Evolutionary conservation across 2,113 vertebrate genomes (phyloP).

Genomic region (Eretmochelys imbricata): DNA sequence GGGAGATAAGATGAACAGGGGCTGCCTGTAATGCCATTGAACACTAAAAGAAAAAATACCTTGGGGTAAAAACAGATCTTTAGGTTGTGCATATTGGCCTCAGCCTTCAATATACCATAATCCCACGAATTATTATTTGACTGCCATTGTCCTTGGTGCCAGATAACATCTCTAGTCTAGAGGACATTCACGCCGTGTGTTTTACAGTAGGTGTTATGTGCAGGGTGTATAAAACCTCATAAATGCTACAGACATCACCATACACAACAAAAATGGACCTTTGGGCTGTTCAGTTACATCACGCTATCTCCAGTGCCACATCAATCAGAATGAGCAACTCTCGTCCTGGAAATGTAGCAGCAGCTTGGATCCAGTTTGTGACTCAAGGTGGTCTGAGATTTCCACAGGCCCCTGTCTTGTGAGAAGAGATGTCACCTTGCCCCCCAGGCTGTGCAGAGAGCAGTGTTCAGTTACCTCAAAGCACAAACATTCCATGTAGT

Average conservation of each 20-base stretch:
- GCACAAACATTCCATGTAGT: background rate
- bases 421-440: background rate
- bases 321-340: background rate
- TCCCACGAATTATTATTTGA: background rate
- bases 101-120: background rate
- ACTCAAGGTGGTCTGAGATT: background rate
- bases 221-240: background rate
- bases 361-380: background rate
- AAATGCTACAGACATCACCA: background rate
- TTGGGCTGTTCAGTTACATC: accelerated
- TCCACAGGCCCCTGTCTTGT: background rate
- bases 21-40: accelerated
- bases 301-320: accelerated
- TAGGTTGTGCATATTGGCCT: accelerated
- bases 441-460: background rate
- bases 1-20: accelerated
- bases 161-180: background rate
- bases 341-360: background rate
- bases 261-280: background rate
- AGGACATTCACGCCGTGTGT: background rate
- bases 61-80: background rate
- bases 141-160: background rate
- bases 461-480: background rate
- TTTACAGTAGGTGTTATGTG: background rate
- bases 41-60: background rate